Percentiles rank a stretch among this genome's conserved stretches.
Conservation (phyloP, 2,113 vertebrate species). For the Corvus moneduloides region DNA sequence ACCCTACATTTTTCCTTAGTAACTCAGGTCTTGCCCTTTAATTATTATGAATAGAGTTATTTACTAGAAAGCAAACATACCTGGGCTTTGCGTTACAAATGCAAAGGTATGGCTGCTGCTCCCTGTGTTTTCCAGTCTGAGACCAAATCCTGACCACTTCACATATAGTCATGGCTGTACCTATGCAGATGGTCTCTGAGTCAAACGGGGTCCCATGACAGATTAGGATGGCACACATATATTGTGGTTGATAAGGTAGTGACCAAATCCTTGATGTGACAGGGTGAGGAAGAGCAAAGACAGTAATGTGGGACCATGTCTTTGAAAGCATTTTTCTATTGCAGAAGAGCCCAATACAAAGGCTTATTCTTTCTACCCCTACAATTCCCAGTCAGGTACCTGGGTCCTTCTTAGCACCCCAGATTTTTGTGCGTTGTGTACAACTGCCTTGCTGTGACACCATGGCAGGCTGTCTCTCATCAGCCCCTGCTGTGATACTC, state of each 20-base stretch:
- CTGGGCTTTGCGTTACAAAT: neutral
- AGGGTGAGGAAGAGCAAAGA: neutral
- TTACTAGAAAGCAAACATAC: neutral
- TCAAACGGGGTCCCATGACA: fast-evolving
- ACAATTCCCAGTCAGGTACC: neutral
- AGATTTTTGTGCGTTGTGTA: neutral
- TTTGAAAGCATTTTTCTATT: neutral
- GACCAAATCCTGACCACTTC: neutral
- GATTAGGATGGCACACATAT: neutral
- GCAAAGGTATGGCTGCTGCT: neutral
- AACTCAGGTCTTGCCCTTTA: neutral
- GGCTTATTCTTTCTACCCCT: neutral
- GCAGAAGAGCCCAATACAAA: neutral
- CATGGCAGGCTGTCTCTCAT: constrained; percentile 47
- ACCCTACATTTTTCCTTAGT: neutral
- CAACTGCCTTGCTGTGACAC: neutral
- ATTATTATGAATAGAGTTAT: neutral
- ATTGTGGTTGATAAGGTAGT: neutral
- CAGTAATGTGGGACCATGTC: neutral
- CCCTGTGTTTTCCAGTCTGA: neutral
- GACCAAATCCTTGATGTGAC: neutral
- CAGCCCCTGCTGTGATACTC: constrained; percentile 61
- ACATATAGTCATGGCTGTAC: neutral
- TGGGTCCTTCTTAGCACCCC: neutral
- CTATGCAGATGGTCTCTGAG: neutral